Percentiles rank a stretch among this genome's conserved stretches.
Conservation (phyloP, 2,888 invertebrate species). For the Xestia sexstrigata region DNA sequence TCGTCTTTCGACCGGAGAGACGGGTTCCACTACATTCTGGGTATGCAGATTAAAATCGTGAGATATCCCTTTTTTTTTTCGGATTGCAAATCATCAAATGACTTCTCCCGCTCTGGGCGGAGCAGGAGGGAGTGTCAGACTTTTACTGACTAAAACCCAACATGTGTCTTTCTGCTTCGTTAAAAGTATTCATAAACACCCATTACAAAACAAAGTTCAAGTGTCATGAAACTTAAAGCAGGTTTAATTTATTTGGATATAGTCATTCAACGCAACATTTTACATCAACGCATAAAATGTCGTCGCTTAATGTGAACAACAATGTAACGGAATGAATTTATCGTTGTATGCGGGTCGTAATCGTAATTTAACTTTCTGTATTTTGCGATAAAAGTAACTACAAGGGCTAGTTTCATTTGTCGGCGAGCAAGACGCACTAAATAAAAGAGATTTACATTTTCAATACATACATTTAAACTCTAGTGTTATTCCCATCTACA, state of each 20-base stretch:
- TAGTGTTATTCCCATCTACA: background rate
- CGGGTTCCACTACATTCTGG: constrained; percentile 45
- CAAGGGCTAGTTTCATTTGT: constrained; percentile 13
- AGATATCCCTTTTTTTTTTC: background rate
- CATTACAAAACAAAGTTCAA: background rate
- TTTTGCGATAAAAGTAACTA: constrained; percentile 14
- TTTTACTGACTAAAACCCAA: too few species aligned
- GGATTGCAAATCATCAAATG: too few species aligned
- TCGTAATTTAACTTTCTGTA: constrained; percentile 24
- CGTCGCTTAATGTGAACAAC: constrained; percentile 8
- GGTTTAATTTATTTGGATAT: background rate
- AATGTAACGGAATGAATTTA: constrained; percentile 25
- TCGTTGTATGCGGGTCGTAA: constrained; percentile 31
- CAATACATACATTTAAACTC: background rate
- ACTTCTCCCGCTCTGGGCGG: too few species aligned
- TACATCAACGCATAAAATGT: constrained; percentile 2
- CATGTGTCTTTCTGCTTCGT: too few species aligned
- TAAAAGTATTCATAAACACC: too few species aligned
- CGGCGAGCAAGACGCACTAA: background rate
- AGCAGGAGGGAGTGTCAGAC: too few species aligned
- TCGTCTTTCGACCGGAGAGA: constrained; percentile 40
- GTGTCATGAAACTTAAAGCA: background rate
- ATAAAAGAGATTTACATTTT: background rate
- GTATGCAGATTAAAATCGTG: constrained; percentile 31
- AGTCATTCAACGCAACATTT: background rate